phyloP scores from a whole-genome alignment of 53 echinoderm and acorn worm species.

The Zoroaster sp. region DNA sequence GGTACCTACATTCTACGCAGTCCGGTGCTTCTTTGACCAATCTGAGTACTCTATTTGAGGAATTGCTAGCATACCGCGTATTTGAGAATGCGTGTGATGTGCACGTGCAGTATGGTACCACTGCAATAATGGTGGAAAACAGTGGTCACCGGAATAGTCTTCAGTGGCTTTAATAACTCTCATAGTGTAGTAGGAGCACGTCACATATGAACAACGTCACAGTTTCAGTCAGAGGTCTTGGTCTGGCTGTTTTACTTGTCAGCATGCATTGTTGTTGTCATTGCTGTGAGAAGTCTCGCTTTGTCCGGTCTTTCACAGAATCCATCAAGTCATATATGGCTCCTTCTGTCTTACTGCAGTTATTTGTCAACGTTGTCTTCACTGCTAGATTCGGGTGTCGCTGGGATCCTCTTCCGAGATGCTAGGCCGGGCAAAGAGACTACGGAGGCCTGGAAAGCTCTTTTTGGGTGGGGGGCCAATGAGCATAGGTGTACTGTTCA shows the following conservation, averaged over 20 bases:
- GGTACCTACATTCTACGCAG: no score
- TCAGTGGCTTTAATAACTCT: background rate
- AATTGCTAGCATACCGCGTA: no score
- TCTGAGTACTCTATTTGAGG: no score
- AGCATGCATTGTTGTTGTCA: slow-evolving; percentile 1
- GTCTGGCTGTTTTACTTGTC: background rate
- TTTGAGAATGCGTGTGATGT: no score
- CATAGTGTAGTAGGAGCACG: background rate
- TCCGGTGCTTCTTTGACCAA: no score
- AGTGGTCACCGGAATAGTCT: no score
- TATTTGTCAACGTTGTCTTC: slow-evolving; percentile 3
- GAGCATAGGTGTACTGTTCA: slow-evolving; percentile 97
- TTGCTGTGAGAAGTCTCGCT: background rate
- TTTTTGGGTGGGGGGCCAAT: slow-evolving; percentile 92
- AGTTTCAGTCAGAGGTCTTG: background rate
- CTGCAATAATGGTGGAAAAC: no score
- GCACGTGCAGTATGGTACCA: no score
- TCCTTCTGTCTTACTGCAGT: background rate
- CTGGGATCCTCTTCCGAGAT: slow-evolving; percentile 70
- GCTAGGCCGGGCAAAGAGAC: slow-evolving; percentile 75
- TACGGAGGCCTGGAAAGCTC: slow-evolving; percentile 83
- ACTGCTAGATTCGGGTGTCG: slow-evolving; percentile 31
- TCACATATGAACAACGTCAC: background rate
- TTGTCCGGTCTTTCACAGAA: background rate
- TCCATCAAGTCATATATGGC: background rate